A percentile compares a stretch with the other conserved stretches of the same genome.
phyloP scores from a whole-genome alignment of 1,140 invertebrate genomes.

The Ostrea edulis region DNA sequence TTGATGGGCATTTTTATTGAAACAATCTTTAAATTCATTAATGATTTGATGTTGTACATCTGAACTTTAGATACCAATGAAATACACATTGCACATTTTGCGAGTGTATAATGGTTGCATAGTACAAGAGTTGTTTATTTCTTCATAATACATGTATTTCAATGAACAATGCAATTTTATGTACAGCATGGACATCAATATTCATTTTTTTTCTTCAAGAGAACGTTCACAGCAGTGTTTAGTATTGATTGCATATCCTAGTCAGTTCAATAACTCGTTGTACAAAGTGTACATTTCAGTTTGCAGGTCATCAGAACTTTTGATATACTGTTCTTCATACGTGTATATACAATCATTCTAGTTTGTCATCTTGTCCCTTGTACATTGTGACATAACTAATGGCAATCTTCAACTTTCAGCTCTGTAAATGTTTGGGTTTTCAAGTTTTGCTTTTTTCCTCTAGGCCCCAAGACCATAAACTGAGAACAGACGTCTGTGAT shows the following conservation, averaged over 20 bases:
- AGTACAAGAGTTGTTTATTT: neutral
- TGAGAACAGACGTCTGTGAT: too few species aligned
- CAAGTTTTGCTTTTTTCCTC: too few species aligned
- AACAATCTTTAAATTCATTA: neutral
- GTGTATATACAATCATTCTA: neutral
- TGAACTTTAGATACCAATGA: neutral
- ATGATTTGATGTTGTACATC: neutral
- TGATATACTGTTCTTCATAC: neutral
- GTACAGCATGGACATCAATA: neutral
- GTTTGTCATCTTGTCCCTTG: neutral
- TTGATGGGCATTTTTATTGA: neutral
- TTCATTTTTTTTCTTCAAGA: too few species aligned
- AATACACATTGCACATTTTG: neutral
- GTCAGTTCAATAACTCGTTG: neutral
- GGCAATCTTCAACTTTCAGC: too few species aligned
- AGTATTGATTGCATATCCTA: neutral
- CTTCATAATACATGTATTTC: neutral
- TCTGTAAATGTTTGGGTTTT: too few species aligned
- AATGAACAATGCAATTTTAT: constrained; percentile 16
- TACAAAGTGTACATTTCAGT: neutral
- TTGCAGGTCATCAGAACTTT: neutral
- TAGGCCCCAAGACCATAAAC: too few species aligned
- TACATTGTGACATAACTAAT: too few species aligned
- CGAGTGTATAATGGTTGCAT: neutral
- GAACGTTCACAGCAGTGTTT: neutral